These are phyloP conservation scores for Hypanus sabinus DNA, from an alignment of 2,113 vertebrate species.

Conservation along the genomic window DNA sequence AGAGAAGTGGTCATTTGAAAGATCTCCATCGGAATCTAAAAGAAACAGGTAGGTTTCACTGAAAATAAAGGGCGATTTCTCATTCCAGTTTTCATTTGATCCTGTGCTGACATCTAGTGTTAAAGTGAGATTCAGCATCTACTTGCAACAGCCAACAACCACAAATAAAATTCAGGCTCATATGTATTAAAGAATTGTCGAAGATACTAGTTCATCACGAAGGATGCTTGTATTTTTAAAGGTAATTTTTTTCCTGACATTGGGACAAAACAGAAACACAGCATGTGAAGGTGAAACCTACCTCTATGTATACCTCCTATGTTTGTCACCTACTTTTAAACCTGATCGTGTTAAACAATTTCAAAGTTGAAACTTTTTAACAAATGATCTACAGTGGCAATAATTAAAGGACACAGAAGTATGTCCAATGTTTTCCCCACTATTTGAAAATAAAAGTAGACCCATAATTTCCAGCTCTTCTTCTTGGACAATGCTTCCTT, in stretches of 20 bases:
- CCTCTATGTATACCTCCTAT: no score
- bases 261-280: neutral
- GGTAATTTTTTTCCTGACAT: neutral
- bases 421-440: no score
- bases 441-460: no score
- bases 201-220: neutral
- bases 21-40: constrained; percentile 46
- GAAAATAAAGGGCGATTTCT: neutral
- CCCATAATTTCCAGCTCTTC: no score
- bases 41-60: neutral
- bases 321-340: no score
- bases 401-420: no score
- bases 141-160: neutral
- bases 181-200: neutral
- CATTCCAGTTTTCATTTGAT: neutral
- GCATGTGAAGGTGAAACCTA: no score
- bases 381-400: no score
- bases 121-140: neutral
- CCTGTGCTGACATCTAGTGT: constrained; percentile 35
- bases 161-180: no score
- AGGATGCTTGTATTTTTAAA: constrained; percentile 1
- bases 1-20: constrained; percentile 41
- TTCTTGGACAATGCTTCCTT: no score
- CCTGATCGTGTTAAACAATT: no score
- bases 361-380: no score